A percentile compares a stretch with the other conserved stretches of the same genome.
Conservation (phyloP, 2,888 invertebrate genomes). For the Seira ritae region DNA sequence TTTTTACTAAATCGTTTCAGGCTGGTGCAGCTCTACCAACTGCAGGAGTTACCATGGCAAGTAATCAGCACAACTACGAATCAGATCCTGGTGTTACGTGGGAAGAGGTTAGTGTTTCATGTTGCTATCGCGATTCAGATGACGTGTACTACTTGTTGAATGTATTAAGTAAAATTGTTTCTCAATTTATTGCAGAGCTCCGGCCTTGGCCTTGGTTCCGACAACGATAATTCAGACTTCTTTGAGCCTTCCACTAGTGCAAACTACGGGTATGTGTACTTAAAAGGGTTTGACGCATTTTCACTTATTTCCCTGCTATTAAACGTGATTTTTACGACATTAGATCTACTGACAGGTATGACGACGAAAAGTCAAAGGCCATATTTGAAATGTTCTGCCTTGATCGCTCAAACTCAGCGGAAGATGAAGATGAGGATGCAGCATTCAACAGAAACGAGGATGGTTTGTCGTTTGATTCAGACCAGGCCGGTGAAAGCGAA, state of each 20-base stretch:
- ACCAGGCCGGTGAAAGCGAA: constrained; percentile 14
- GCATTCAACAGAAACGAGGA: constrained; percentile 43
- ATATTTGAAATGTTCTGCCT: constrained; percentile 69
- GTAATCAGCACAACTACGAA: constrained; percentile 48
- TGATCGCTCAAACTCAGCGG: constrained; percentile 49
- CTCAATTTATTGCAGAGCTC: constrained; percentile 46
- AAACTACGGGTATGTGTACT: constrained; percentile 34
- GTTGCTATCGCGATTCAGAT: no score
- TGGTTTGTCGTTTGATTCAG: constrained; percentile 25
- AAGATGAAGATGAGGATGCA: constrained; percentile 39
- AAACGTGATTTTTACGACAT: not conserved
- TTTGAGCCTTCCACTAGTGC: constrained; percentile 46
- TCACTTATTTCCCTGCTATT: not conserved
- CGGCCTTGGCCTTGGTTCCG: constrained; percentile 39
- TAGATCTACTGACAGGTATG: constrained; percentile 56
- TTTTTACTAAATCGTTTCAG: constrained; percentile 28
- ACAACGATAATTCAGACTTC: constrained; percentile 38
- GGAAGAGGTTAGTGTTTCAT: constrained; percentile 50
- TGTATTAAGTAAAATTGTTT: not conserved
- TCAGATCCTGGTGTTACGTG: constrained; percentile 58
- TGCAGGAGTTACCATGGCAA: constrained; percentile 48
- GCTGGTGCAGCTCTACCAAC: constrained; percentile 59
- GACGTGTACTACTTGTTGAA: not conserved
- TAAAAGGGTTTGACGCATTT: not conserved
- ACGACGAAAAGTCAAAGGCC: constrained; percentile 60